Conservation (phyloP, 1,140 invertebrate species). For the Trissolcus basalis region DNA sequence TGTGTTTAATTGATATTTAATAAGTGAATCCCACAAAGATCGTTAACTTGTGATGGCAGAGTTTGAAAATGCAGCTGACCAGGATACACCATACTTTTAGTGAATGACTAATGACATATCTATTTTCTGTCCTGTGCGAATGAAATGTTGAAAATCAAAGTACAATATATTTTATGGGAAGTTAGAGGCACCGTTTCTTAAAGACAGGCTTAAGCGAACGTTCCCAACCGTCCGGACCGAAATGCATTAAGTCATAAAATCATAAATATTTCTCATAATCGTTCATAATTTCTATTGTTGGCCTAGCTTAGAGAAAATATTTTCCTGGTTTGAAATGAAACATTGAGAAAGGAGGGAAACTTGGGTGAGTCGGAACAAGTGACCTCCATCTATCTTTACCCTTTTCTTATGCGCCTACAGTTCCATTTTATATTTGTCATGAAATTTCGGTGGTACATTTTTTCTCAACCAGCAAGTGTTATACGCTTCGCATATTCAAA, state of each 20-base stretch:
- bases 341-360: slow-evolving; percentile 4
- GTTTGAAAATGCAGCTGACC: slow-evolving; percentile 38
- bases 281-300: slow-evolving; percentile 48
- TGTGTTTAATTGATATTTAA: slow-evolving; percentile 31
- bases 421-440: not conserved
- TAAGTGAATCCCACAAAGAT: slow-evolving; percentile 46
- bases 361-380: not conserved
- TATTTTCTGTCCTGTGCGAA: slow-evolving; percentile 25
- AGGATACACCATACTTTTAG: slow-evolving; percentile 5
- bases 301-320: slow-evolving; percentile 5
- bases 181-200: slow-evolving; percentile 17
- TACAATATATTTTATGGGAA: slow-evolving; percentile 3
- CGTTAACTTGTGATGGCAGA: slow-evolving; percentile 15
- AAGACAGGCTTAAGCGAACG: not conserved
- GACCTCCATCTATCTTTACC: not conserved
- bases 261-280: slow-evolving; percentile 59
- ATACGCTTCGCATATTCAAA: too few species aligned
- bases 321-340: slow-evolving; percentile 26
- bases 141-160: slow-evolving; percentile 28
- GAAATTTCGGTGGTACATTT: not conserved
- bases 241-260: slow-evolving; percentile 53
- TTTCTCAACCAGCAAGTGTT: not conserved
- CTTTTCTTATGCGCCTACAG: not conserved
- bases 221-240: slow-evolving; percentile 10
- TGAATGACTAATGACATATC: slow-evolving; percentile 46